These are phyloP conservation scores for Cheilinus undulatus DNA, from an alignment of 2,113 vertebrate genomes.

Conservation along the genomic window DNA sequence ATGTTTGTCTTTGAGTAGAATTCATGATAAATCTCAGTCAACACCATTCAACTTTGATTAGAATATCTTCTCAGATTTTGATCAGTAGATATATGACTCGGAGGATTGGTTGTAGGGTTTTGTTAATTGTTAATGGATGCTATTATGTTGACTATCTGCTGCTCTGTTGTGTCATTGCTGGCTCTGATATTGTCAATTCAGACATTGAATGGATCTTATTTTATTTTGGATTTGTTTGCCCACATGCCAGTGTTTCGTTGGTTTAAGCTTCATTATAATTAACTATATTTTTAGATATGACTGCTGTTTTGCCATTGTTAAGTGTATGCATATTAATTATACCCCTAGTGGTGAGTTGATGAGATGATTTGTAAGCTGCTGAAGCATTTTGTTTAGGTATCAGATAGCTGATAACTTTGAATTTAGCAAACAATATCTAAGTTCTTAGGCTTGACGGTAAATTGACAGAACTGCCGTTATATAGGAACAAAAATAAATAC, in stretches of 20 bases:
- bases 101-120: conserved; percentile 6
- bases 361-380: conserved; percentile 8
- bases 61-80: neutral
- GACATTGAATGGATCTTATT: conserved; percentile 4
- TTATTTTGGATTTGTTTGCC: conserved; percentile 13
- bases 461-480: neutral
- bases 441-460: neutral
- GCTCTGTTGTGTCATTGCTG: conserved; percentile 10
- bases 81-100: conserved; percentile 10
- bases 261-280: neutral
- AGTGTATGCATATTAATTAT: neutral
- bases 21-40: neutral
- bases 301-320: neutral
- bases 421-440: neutral
- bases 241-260: conserved; percentile 11
- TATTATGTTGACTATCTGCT: conserved; percentile 14
- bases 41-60: neutral
- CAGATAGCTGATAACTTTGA: neutral
- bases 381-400: neutral
- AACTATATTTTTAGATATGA: neutral
- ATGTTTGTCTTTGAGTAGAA: conserved; percentile 4
- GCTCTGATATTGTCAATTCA: neutral
- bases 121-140: conserved; percentile 12
- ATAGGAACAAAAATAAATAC: too few species aligned
- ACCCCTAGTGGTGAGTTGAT: conserved; percentile 65